Percentiles rank a stretch among this genome's conserved stretches.
phyloP scores from a whole-genome alignment of 2,797 vertebrate species.

The Sternarchorhynchus goeldii region DNA sequence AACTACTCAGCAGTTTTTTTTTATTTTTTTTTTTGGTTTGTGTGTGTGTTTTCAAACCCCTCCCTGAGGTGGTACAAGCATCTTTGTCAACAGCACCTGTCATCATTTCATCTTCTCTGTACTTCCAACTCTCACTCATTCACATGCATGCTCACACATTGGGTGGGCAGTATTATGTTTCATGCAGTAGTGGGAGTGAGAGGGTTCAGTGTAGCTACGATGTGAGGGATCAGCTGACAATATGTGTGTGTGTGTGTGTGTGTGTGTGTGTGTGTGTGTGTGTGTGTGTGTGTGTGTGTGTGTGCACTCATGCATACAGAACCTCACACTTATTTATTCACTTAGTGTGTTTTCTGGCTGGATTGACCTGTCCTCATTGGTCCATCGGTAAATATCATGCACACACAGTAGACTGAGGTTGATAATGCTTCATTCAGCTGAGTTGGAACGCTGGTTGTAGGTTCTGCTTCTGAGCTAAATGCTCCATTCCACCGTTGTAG shows the following conservation, averaged over 20 bases:
- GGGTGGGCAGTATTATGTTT: conserved; percentile 29
- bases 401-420: conserved; percentile 41
- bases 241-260: conserved; percentile 18
- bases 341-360: conserved; percentile 43
- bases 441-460: conserved; percentile 24
- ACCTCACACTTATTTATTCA: conserved; percentile 13
- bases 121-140: neutral
- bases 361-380: conserved; percentile 20
- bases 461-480: conserved; percentile 25
- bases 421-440: conserved; percentile 15
- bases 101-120: conserved; percentile 7
- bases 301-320: conserved; percentile 9
- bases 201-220: conserved; percentile 30
- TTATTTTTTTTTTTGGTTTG: conserved; percentile 4
- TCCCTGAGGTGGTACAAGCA: conserved; percentile 33
- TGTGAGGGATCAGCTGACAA: conserved; percentile 35
- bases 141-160: conserved; percentile 23
- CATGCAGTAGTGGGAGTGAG: conserved; percentile 34
- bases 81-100: conserved; percentile 26
- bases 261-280: conserved; percentile 4
- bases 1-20: conserved; percentile 72
- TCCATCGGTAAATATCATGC: conserved; percentile 25
- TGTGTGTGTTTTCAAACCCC: conserved; percentile 23
- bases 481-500: conserved; percentile 20
- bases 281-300: neutral